phyloP scores from a whole-genome alignment of 2,888 invertebrate species.

The Apamea monoglypha region DNA sequence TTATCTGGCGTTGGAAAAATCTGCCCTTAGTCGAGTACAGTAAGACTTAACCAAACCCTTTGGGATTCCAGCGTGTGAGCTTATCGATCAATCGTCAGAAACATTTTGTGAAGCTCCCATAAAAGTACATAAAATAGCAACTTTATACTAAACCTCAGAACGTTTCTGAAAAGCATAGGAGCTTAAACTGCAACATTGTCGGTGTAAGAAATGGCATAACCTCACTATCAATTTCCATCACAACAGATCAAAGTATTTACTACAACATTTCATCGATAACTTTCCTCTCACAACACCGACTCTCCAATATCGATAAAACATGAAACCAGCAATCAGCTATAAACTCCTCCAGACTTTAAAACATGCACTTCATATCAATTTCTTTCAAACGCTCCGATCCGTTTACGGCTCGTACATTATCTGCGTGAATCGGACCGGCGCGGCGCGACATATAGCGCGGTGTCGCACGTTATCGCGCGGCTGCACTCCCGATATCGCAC shows the following conservation, averaged over 20 bases:
- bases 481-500: slow-evolving; percentile 66
- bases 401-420: slow-evolving; percentile 73
- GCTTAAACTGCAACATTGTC: slow-evolving; percentile 32
- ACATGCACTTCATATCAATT: slow-evolving; percentile 71
- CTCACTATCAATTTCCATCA: not conserved
- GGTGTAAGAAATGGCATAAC: not conserved
- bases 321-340: slow-evolving; percentile 31
- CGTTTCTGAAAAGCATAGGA: not conserved
- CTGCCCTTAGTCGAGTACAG: not conserved
- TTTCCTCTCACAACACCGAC: not conserved
- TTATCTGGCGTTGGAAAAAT: too few relatives aligned
- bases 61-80: not conserved
- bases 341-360: slow-evolving; percentile 47
- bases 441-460: slow-evolving; percentile 59
- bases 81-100: not conserved
- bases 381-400: slow-evolving; percentile 72
- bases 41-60: not conserved
- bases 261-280: slow-evolving; percentile 5
- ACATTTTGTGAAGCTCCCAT: too few relatives aligned
- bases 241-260: slow-evolving; percentile 1
- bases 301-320: slow-evolving; percentile 24
- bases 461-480: slow-evolving; percentile 65
- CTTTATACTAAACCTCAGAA: slow-evolving; percentile 1
- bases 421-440: slow-evolving; percentile 71
- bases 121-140: slow-evolving; percentile 14